Conservation (phyloP, 2,113 vertebrate species). For the Syngnathus floridae region DNA sequence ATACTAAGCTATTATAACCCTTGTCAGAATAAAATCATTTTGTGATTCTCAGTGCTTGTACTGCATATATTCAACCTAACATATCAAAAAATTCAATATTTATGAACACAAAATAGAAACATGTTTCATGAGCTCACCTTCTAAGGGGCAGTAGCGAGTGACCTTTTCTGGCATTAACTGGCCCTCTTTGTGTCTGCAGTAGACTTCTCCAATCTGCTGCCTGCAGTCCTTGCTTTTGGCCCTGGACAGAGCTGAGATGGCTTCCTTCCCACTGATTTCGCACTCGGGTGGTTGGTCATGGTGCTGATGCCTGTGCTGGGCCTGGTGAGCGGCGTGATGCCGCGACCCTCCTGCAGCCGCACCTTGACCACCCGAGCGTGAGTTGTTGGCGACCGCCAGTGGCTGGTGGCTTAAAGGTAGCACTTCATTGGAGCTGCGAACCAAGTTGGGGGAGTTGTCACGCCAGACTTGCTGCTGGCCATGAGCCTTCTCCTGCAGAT, state of each 20-base stretch:
- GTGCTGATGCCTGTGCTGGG: constrained; percentile 51
- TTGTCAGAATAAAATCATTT: background rate
- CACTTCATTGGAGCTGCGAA: constrained; percentile 77
- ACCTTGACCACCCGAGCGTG: constrained; percentile 27
- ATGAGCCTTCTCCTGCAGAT: constrained; percentile 75
- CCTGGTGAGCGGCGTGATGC: constrained; percentile 52
- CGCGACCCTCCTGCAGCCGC: constrained; percentile 10
- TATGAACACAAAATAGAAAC: background rate
- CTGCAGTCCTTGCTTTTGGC: constrained; percentile 85
- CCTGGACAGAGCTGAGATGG: constrained; percentile 86
- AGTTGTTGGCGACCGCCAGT: constrained; percentile 41
- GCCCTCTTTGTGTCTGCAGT: constrained; percentile 86
- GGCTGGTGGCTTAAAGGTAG: constrained; percentile 59
- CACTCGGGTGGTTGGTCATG: constrained; percentile 82
- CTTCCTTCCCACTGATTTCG: constrained; percentile 93
- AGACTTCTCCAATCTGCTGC: constrained; percentile 86
- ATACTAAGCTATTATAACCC: too few species aligned
- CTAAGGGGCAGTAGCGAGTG: constrained; percentile 84
- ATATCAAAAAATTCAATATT: background rate
- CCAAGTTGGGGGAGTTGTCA: constrained; percentile 58
- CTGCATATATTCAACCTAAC: background rate
- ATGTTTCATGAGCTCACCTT: constrained; percentile 75
- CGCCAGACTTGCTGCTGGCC: constrained; percentile 71
- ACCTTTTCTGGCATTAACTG: constrained; percentile 93
- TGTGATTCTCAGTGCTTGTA: background rate